A percentile compares a stretch with the other conserved stretches of the same genome.
These are phyloP conservation scores for Pteronotus mesoamericanus DNA, from an alignment of 2,797 vertebrate genomes.

Conservation along the genomic window DNA sequence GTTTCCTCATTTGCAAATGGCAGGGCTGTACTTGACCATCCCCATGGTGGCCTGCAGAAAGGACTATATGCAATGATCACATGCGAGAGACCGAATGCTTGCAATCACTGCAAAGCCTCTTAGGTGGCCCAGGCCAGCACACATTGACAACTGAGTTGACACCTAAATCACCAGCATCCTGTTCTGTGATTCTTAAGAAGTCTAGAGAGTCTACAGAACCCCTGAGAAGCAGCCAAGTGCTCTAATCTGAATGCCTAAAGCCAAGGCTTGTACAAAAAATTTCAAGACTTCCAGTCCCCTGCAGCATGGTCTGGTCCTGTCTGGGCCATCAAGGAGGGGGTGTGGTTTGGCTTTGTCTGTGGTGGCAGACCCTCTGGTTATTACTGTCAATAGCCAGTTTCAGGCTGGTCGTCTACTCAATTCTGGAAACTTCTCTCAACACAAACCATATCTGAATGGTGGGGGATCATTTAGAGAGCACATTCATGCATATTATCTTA, in stretches of 20 bases:
- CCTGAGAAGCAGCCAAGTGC: not conserved
- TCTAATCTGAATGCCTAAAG: not conserved
- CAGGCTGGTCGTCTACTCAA: not conserved
- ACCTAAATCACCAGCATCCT: not conserved
- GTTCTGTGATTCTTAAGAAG: not conserved
- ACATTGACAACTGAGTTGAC: not conserved
- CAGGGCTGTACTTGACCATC: not conserved
- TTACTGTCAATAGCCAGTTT: not conserved
- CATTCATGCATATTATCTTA: not conserved
- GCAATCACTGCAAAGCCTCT: not conserved
- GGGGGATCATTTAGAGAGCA: not conserved
- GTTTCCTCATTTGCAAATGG: not conserved
- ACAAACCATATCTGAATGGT: not conserved
- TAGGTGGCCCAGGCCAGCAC: too few species aligned
- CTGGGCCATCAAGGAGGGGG: not conserved
- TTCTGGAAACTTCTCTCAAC: not conserved
- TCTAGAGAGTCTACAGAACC: not conserved
- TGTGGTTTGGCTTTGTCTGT: too few species aligned
- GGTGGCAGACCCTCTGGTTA: not conserved
- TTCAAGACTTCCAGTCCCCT: not conserved
- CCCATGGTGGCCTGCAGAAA: not conserved
- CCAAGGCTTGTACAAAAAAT: not conserved
- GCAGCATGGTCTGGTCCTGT: not conserved
- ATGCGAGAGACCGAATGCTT: not conserved
- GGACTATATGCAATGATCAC: accelerated